A percentile compares a stretch with the other conserved stretches of the same genome.
These are phyloP conservation scores for Psylliodes chrysocephalus DNA, from an alignment of 2,888 invertebrate species.

Conservation along the genomic window DNA sequence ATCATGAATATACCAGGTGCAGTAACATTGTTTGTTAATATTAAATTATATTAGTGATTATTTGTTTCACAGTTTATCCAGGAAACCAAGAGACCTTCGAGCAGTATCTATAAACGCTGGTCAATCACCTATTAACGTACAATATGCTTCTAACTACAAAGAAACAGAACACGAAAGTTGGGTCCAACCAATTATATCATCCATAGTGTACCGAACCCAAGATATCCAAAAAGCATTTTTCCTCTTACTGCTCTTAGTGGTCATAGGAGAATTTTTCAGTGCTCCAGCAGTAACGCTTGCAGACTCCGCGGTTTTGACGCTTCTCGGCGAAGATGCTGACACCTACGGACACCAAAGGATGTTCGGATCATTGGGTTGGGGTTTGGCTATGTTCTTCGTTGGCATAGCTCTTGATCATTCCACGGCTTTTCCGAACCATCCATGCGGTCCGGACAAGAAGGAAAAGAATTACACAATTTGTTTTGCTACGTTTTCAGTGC, in stretches of 20 bases:
- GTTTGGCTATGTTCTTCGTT: slow-evolving; percentile 98
- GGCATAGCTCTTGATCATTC: slow-evolving; percentile 97
- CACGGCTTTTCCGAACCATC: slow-evolving; percentile 93
- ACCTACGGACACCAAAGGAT: slow-evolving; percentile 96
- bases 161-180: slow-evolving; percentile 75
- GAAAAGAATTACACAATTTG: slow-evolving; percentile 99
- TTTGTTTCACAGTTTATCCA: slow-evolving; percentile 57
- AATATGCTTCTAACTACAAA: slow-evolving; percentile 81
- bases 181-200: slow-evolving; percentile 92
- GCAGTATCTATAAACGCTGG: slow-evolving; percentile 62
- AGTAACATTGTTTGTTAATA: background rate
- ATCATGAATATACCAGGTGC: slow-evolving; percentile 4
- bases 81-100: slow-evolving; percentile 59
- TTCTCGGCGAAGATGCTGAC: slow-evolving; percentile 89
- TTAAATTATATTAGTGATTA: slow-evolving; percentile 25
- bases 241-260: slow-evolving; percentile 88
- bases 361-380: slow-evolving; percentile 96
- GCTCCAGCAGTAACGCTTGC: slow-evolving; percentile 96
- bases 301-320: slow-evolving; percentile 89
- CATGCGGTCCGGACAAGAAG: slow-evolving; percentile 86
- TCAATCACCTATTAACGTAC: slow-evolving; percentile 79
- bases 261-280: slow-evolving; percentile 97
- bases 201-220: slow-evolving; percentile 87
- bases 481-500: slow-evolving; percentile 95
- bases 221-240: slow-evolving; percentile 98